phyloP scores from a whole-genome alignment of 2,113 vertebrate species.

The Plecotus auritus region DNA sequence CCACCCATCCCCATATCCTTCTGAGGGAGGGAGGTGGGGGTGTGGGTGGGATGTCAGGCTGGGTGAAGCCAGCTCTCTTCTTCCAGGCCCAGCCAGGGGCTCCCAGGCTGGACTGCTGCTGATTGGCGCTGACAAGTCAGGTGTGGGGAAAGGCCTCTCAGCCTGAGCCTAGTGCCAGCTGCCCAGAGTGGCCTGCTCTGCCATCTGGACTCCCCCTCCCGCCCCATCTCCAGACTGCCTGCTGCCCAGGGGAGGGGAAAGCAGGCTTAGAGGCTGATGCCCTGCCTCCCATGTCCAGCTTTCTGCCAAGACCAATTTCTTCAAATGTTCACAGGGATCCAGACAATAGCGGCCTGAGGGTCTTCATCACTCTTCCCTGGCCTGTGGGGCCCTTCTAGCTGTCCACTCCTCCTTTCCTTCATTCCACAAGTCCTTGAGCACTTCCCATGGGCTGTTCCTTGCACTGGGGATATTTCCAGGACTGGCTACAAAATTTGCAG shows the following conservation, averaged over 20 bases:
- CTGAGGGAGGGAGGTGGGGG: background rate
- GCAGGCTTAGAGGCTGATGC: background rate
- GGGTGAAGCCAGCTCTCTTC: background rate
- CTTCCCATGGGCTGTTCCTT: background rate
- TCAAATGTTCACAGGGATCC: background rate
- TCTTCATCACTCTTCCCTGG: background rate
- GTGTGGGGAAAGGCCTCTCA: background rate
- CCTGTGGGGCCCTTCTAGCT: background rate
- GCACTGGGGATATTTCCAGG: background rate
- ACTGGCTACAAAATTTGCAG: background rate
- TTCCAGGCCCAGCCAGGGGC: background rate
- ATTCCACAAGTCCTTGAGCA: background rate
- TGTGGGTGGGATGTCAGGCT: background rate
- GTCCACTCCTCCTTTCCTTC: background rate
- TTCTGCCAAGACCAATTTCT: background rate
- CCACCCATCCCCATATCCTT: background rate
- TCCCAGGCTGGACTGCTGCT: background rate
- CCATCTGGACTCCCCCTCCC: background rate
- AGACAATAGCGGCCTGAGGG: accelerated
- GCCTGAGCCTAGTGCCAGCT: background rate
- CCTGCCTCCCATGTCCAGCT: background rate
- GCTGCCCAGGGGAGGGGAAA: background rate
- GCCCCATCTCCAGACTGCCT: background rate
- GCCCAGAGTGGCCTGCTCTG: background rate
- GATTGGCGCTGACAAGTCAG: background rate